Evolutionary conservation across 2,888 invertebrate species (phyloP), one percentile per base, ranked within the genome.

Genomic region (Linyphia triangularis): DNA sequence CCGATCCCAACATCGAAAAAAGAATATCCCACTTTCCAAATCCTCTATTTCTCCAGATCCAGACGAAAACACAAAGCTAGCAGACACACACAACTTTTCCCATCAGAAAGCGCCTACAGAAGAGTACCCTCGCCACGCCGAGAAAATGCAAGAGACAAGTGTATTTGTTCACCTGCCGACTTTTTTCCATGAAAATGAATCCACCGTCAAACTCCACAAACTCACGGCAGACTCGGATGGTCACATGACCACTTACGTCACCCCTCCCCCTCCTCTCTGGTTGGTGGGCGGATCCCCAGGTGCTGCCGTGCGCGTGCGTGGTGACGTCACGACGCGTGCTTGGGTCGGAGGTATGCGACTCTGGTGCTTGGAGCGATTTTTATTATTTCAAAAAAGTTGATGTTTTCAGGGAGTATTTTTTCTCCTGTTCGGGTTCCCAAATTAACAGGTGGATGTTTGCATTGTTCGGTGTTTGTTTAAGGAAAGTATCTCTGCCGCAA

Each of bases 271-370:
- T n/a, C 78, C 28, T 43, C 16, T 26, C 16, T 67, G 16, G 40
- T 67, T 51, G 57, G 82, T 82, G 84, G 84, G 84, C 84, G 84
- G 57, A 24, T 57, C 84, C 75, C 75, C 57, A 65, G 77, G 24
- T 67, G 84, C 67, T 67, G 84, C 75, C 65, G 84, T 77, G 84
- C 84, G 84, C 77, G 84, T 77, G 84, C 84, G 77, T 69, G 59
- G 59, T 77, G 69, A 77, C 77, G 77, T 85, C n/a, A 67, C 24
- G 84, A 77, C 84, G 84, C 77, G 84, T 85, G 84, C 75, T 59
- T n/a, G 22, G 13, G 28, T 13, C 26, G 16, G 26, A 16, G n/a
- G 70, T 1, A 43, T 16, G 26, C 6, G 43, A 26, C 2, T 70
- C 40, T 70, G 40, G 7, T 33, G 33, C 33, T 5, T n/a, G 65